phyloP scores from a whole-genome alignment of 1,140 invertebrate genomes.

The Lordiphosa collinella region DNA sequence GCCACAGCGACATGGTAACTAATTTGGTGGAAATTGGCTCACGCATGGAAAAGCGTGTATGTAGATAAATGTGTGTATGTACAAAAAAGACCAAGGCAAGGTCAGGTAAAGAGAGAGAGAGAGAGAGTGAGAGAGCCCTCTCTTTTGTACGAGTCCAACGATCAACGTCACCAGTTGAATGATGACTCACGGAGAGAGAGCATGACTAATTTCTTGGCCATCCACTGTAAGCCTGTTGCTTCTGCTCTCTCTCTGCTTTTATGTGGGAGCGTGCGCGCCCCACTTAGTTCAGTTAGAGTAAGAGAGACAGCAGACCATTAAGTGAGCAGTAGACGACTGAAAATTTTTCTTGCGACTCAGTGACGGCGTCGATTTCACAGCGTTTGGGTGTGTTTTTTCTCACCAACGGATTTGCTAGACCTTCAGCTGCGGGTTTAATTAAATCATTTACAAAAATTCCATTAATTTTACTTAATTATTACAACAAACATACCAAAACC shows the following conservation, averaged over 20 bases:
- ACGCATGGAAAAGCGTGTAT: conserved; percentile 52
- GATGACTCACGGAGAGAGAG: conserved; percentile 43
- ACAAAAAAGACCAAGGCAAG: conserved; percentile 73
- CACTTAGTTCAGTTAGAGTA: conserved; percentile 22
- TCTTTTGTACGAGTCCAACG: conserved; percentile 1
- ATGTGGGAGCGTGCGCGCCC: conserved; percentile 55
- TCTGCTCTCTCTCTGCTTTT: conserved; percentile 13
- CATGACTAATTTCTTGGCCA: conserved; percentile 22
- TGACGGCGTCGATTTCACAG: conserved; percentile 61
- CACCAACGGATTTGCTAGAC: conserved; percentile 2
- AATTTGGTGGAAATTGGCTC: conserved; percentile 38
- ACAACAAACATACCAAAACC: conserved; percentile 3
- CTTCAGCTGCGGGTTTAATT: conserved; percentile 26
- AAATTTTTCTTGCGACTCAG: conserved; percentile 37
- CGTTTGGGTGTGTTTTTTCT: conserved; percentile 70
- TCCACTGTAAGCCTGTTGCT: conserved; percentile 21
- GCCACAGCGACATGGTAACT: conserved; percentile 9
- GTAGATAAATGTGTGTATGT: conserved; percentile 56
- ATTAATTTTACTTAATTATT: neutral
- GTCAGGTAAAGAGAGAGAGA: conserved; percentile 62
- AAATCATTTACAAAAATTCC: conserved; percentile 17
- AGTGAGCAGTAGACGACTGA: neutral
- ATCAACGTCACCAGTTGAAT: conserved; percentile 46
- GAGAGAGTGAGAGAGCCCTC: neutral
- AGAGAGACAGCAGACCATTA: too few relatives aligned